Evolutionary conservation across 2,797 vertebrate species (phyloP), one percentile per base, ranked within the genome.

Genomic region (Pipistrellus pipistrellus): DNA sequence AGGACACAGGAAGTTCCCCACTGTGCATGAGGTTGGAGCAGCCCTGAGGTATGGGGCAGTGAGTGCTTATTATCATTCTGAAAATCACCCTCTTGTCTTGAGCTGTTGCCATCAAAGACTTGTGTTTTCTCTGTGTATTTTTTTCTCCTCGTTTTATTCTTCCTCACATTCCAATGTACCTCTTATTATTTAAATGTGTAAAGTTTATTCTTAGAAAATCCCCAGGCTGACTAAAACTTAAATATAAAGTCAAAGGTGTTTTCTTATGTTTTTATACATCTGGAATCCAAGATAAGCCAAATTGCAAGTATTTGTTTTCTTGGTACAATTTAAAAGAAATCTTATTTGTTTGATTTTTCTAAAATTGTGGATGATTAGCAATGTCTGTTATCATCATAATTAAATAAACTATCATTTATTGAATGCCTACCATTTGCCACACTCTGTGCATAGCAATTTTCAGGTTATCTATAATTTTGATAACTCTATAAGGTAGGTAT

Each of bases 101-200:
- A 18, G 83, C 93, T 21, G 23, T 85, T 64, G 92, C 57, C 21
- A 27, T 66, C 20, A 86, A 75, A 57, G 57, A 15, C 82, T 88
- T 96, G 4, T 82, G 10, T 85, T 96, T 94, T 91, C 80, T 91
- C 30, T 4, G 35, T 62, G 25, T 18, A 4, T 66, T 92, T 96
- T 86, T 62, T 41, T 75, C 75, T 91, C 64, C 41, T 78, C 66
- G 9, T 83, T 90, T 89, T 72, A 57, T 88, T 92, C 32, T 83
- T 95, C 81, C 21, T n/a, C 23, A 86, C 46, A 92, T 97, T 90
- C 0, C 80, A 41, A 20, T 77, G 0, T 32, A 81, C 5, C 12
- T 85, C 53, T 86, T 92, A 73, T 32, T 80, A 82, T 96, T 95
- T 57, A 87, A 95, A 93, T 30, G 8, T 75, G 73, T 95, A n/a